These are phyloP conservation scores for Sardina pilchardus DNA, from an alignment of 2,113 vertebrate genomes.

Conservation along the genomic window DNA sequence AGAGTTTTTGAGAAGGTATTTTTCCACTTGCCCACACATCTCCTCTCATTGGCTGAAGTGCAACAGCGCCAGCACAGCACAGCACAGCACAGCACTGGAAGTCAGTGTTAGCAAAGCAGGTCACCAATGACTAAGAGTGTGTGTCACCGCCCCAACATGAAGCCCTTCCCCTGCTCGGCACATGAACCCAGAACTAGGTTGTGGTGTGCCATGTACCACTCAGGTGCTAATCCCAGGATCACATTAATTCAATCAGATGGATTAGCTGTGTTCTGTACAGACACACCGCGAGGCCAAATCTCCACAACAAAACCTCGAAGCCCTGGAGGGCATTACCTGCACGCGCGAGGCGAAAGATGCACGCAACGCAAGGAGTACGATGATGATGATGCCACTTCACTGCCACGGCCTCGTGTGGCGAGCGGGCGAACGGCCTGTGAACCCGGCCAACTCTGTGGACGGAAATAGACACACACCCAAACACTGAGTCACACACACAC, in stretches of 20 bases:
- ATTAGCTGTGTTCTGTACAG: conserved; percentile 48
- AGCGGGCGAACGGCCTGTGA: conserved; percentile 39
- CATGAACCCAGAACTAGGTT: background rate
- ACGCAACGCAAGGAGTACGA: background rate
- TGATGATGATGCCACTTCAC: background rate
- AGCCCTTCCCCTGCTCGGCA: background rate
- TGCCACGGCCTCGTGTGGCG: background rate
- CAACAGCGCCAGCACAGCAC: too few relatives aligned
- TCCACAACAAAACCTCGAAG: conserved; percentile 35
- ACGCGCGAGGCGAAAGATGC: background rate
- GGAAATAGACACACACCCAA: conserved; percentile 40
- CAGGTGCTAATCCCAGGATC: conserved; percentile 63
- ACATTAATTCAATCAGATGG: conserved; percentile 63
- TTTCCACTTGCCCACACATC: too few relatives aligned
- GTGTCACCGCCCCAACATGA: background rate
- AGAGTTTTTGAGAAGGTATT: too few relatives aligned
- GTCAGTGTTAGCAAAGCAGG: too few relatives aligned
- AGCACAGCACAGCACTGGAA: too few relatives aligned
- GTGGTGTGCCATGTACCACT: background rate
- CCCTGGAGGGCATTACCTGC: conserved; percentile 6
- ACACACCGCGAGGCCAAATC: conserved; percentile 14
- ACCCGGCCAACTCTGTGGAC: conserved; percentile 12
- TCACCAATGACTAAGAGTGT: too few relatives aligned
- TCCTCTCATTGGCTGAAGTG: too few relatives aligned
- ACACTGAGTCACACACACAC: background rate